phyloP scores from a whole-genome alignment of 2,888 invertebrate genomes.

The Limenitis camilla region DNA sequence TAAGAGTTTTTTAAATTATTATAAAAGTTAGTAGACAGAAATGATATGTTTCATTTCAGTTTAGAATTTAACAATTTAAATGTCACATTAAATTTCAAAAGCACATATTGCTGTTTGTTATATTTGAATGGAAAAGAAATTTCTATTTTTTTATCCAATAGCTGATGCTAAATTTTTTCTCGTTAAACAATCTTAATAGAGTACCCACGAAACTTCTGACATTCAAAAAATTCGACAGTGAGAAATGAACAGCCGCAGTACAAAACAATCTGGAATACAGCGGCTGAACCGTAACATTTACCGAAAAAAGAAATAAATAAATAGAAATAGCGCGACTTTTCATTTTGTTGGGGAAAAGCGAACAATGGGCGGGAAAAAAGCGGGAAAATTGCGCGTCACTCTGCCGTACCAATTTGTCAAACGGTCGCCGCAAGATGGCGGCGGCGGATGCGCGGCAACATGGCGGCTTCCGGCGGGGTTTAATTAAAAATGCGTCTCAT shows the following conservation, averaged over 20 bases:
- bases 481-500: conserved; percentile 71
- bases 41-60: no score
- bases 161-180: conserved; percentile 9
- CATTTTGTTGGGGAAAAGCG: conserved; percentile 71
- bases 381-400: conserved; percentile 75
- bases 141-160: conserved; percentile 9
- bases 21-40: no score
- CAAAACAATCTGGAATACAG: conserved; percentile 41
- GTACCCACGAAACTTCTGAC: conserved; percentile 23
- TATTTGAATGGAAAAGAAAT: conserved; percentile 6
- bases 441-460: conserved; percentile 51
- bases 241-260: conserved; percentile 44
- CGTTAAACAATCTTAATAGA: conserved; percentile 18
- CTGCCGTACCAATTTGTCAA: conserved; percentile 74
- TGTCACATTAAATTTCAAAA: no score
- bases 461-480: conserved; percentile 64
- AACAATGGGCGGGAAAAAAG: conserved; percentile 67
- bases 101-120: no score
- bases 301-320: conserved; percentile 48
- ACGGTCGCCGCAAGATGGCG: conserved; percentile 70
- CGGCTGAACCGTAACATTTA: conserved; percentile 47
- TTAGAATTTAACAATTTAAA: no score
- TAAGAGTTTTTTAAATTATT: neutral
- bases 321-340: conserved; percentile 65
- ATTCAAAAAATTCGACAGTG: conserved; percentile 51